A percentile compares a stretch with the other conserved stretches of the same genome.
These are phyloP conservation scores for Kuschelorhynchus macadamiae DNA, from an alignment of 2,888 invertebrate genomes.

Conservation along the genomic window DNA sequence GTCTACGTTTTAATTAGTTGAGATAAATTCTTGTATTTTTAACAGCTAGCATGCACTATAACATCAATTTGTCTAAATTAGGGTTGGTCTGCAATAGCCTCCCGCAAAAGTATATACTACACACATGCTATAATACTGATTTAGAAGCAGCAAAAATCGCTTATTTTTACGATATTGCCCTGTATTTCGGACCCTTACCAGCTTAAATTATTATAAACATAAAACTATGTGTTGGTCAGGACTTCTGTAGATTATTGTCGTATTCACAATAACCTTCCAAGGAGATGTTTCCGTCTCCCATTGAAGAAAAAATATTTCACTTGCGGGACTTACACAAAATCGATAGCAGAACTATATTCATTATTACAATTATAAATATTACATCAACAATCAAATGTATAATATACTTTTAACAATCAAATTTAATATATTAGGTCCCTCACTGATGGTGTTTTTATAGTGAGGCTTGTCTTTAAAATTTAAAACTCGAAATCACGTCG, in stretches of 20 bases:
- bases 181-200: conserved; percentile 71
- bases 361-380: conserved; percentile 26
- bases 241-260: conserved; percentile 69
- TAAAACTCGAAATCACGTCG: conserved; percentile 23
- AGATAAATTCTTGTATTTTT: conserved; percentile 49
- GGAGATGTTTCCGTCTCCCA: conserved; percentile 51
- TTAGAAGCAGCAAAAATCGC: conserved; percentile 50
- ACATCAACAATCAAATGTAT: conserved; percentile 25
- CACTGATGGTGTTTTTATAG: conserved; percentile 53
- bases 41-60: conserved; percentile 57
- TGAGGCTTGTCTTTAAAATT: conserved; percentile 39
- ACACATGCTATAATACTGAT: conserved; percentile 7
- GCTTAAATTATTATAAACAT: conserved; percentile 60
- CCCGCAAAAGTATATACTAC: background rate
- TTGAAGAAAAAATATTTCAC: conserved; percentile 60
- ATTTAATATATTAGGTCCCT: conserved; percentile 64
- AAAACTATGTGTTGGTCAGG: conserved; percentile 57
- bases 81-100: background rate
- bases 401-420: too few species aligned
- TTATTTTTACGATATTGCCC: conserved; percentile 53
- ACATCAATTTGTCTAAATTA: conserved; percentile 39
- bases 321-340: conserved; percentile 38
- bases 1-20: conserved; percentile 48
- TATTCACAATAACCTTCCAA: conserved; percentile 69
- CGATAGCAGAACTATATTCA: conserved; percentile 36